A percentile compares a stretch with the other conserved stretches of the same genome.
phyloP scores from a whole-genome alignment of 2,888 invertebrate species.

The Conus canariensis region DNA sequence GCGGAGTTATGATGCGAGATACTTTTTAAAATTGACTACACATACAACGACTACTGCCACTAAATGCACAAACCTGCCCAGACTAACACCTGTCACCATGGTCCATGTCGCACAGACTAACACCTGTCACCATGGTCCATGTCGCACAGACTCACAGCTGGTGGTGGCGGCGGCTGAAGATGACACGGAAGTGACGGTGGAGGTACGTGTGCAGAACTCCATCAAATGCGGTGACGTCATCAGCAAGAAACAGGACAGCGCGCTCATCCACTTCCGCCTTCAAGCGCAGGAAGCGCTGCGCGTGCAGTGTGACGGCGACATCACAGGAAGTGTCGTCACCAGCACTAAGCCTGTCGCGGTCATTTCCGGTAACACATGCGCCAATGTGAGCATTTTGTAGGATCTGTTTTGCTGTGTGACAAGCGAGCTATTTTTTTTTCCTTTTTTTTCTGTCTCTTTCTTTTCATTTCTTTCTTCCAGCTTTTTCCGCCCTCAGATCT shows the following conservation, averaged over 20 bases:
- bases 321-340: conserved; percentile 34
- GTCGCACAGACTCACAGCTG: not conserved
- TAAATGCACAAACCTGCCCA: too few species aligned
- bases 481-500: too few species aligned
- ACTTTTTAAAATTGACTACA: too few species aligned
- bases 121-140: not conserved
- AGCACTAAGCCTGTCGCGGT: conserved; percentile 40
- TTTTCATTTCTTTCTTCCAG: not conserved
- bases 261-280: not conserved
- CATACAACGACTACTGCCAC: too few species aligned
- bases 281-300: conserved; percentile 34
- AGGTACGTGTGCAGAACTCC: not conserved
- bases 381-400: not conserved
- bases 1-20: too few species aligned
- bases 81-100: too few species aligned
- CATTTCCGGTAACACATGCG: conserved; percentile 26
- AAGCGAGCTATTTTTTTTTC: not conserved
- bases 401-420: not conserved
- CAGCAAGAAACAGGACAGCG: not conserved
- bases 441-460: not conserved
- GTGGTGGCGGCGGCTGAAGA: conserved; percentile 33
- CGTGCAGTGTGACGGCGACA: conserved; percentile 28
- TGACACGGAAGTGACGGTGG: conserved; percentile 33
- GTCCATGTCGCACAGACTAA: not conserved
- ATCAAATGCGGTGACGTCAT: conserved; percentile 4